Base-by-base conservation (phyloP, 2,888 invertebrate species). In the Eupithecia dodoneata region DNA sequence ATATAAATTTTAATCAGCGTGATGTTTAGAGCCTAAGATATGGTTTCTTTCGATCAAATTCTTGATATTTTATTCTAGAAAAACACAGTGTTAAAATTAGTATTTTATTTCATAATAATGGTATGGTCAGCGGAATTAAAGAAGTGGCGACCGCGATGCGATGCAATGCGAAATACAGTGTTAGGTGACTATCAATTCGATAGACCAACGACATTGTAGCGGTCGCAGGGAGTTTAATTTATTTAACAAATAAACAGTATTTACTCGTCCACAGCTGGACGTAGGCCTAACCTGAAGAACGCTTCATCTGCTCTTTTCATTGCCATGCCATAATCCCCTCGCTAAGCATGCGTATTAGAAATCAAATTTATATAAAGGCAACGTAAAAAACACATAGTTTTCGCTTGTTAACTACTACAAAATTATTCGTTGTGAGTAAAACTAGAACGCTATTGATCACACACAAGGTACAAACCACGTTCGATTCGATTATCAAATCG, bases 401-500 rank as follows among this genome's bases (percentile, higher is more conserved):
- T 49, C 49, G 49, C 49, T 13, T 15, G 49, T 10, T 3, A 52
- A 4, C 13, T 12, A 4, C 13, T 49, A 49, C 13, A 52, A 52
- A 4, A 63, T 18, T 2, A 30, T 1, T 65, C 63, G 30, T 18
- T 63, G 13, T 13, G 12, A 65, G 41, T 42, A 41, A 15, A 42
- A 66, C 42, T 42, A 59, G 55, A 59, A 42, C 66, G 15, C 42
- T 15, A 6, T 13, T 42, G 15, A 15, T 13, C 15, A 13, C 66
- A 66, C 42, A 66, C 15, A 66, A 42, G 15, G 59, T 55, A 55
- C 15, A 18, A 18, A 18, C 7, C 30, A 44, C 45, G 0, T 45
- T 4, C 15, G 73, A 66, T 77, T 80, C 82, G 83, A 81, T 81
- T 79, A 75, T 65, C 30, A 67, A 44, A 79, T 76, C 77, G 82